Evolutionary conservation across 2,888 invertebrate genomes (phyloP).

Genomic region (Drosophila putrida): DNA sequence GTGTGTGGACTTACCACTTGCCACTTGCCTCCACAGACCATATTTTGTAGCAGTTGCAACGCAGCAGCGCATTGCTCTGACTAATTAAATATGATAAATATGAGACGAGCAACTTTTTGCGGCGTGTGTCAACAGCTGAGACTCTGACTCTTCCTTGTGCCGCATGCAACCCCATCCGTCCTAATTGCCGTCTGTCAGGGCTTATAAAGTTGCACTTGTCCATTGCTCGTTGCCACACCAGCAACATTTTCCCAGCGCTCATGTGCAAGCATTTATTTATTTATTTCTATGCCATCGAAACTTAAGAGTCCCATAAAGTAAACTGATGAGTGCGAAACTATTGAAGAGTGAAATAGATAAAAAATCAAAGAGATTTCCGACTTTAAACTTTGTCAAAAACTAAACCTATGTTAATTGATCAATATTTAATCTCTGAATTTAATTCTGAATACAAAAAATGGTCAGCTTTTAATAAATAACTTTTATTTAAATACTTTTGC

Average conservation of each 20-base stretch:
- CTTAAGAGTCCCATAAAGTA: conserved; percentile 10
- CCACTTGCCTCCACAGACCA: background rate
- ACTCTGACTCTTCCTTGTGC: conserved; percentile 11
- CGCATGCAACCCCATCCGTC: background rate
- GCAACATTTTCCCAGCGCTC: conserved; percentile 7
- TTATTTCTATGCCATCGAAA: conserved; percentile 22
- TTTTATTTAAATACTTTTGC: too few species aligned
- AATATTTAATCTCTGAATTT: too few species aligned
- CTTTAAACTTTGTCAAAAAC: too few species aligned
- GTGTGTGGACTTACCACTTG: background rate
- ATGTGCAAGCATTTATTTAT: conserved; percentile 16
- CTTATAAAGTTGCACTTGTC: conserved; percentile 45
- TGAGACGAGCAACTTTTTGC: conserved; percentile 72
- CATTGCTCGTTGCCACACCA: conserved; percentile 6
- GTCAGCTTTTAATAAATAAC: too few species aligned
- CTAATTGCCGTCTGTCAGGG: conserved; percentile 9
- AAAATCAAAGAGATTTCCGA: too few species aligned
- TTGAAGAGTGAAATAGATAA: background rate
- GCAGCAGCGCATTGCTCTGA: conserved; percentile 16
- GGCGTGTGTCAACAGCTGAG: conserved; percentile 69
- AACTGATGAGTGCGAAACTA: conserved; percentile 6
- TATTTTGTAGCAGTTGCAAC: conserved; percentile 58
- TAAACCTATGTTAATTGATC: too few species aligned
- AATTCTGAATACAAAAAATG: too few species aligned
- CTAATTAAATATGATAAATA: conserved; percentile 80